Evolutionary conservation across 2,888 invertebrate genomes (phyloP).

Genomic region (Chymomyza procnemis): DNA sequence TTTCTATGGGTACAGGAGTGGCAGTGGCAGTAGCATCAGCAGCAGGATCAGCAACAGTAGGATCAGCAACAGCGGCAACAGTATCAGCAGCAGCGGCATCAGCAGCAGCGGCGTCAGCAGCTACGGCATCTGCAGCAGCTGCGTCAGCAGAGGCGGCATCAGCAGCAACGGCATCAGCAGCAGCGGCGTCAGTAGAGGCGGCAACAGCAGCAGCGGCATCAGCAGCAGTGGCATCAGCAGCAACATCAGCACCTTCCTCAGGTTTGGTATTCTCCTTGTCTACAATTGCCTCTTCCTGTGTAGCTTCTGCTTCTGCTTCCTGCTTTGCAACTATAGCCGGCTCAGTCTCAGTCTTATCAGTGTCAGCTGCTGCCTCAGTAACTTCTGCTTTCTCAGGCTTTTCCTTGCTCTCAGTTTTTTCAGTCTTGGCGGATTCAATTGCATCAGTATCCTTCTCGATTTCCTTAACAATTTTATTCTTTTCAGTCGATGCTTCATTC

Average conservation of each 20-base stretch:
- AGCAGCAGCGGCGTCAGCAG: no score
- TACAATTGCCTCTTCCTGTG: conserved; percentile 2
- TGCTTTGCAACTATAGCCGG: conserved; percentile 11
- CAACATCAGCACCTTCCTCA: conserved; percentile 15
- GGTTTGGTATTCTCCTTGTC: conserved; percentile 13
- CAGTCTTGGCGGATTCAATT: conserved; percentile 8
- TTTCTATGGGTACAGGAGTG: conserved; percentile 28
- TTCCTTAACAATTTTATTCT: conserved; percentile 19
- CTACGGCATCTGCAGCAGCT: no score
- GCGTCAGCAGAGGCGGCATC: no score
- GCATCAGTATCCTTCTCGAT: conserved; percentile 12
- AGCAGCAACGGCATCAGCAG: background rate
- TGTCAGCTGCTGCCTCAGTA: conserved; percentile 7
- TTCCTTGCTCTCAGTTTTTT: conserved; percentile 16
- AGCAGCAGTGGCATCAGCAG: conserved; percentile 5
- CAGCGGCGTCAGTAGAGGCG: conserved; percentile 34
- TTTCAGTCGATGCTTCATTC: background rate
- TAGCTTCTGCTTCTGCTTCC: conserved; percentile 12
- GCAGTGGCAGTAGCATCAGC: conserved; percentile 1
- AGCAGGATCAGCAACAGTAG: no score
- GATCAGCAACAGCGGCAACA: no score
- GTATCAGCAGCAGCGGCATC: no score
- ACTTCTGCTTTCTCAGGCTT: conserved; percentile 28
- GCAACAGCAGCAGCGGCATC: conserved; percentile 4
- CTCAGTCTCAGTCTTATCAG: conserved; percentile 53